phyloP scores from a whole-genome alignment of 2,888 invertebrate genomes.

The Euzophera pinguis region DNA sequence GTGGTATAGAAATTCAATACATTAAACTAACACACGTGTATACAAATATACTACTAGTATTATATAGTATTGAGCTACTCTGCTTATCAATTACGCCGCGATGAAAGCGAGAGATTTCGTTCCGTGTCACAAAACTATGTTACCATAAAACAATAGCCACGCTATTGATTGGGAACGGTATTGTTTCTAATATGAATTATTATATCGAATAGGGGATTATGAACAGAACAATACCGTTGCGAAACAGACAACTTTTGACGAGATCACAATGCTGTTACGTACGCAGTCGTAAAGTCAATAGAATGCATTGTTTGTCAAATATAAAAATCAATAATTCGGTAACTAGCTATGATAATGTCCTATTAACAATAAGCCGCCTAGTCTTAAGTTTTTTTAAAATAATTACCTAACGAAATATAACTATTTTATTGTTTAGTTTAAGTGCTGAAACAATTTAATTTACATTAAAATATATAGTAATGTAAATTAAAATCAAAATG shows the following conservation, averaged over 20 bases:
- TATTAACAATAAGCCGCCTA: no score
- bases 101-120: constrained; percentile 4
- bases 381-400: no score
- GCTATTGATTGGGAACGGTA: constrained; percentile 11
- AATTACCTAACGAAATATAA: no score
- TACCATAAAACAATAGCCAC: constrained; percentile 1
- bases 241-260: constrained; percentile 8
- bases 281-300: neutral
- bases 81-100: neutral
- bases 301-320: neutral
- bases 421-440: no score
- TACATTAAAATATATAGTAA: no score
- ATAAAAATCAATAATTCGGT: neutral
- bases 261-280: constrained; percentile 12
- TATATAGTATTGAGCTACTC: no score
- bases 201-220: constrained; percentile 18
- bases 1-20: no score
- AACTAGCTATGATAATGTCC: neutral
- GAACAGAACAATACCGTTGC: constrained; percentile 18
- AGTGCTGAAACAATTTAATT: no score
- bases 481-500: no score
- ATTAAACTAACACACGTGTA: no score
- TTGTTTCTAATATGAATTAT: constrained; percentile 22
- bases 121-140: neutral
- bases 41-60: no score